Evolutionary conservation across 2,888 invertebrate species (phyloP), one percentile per base, ranked within the genome.

Genomic region (Ophion costatus): DNA sequence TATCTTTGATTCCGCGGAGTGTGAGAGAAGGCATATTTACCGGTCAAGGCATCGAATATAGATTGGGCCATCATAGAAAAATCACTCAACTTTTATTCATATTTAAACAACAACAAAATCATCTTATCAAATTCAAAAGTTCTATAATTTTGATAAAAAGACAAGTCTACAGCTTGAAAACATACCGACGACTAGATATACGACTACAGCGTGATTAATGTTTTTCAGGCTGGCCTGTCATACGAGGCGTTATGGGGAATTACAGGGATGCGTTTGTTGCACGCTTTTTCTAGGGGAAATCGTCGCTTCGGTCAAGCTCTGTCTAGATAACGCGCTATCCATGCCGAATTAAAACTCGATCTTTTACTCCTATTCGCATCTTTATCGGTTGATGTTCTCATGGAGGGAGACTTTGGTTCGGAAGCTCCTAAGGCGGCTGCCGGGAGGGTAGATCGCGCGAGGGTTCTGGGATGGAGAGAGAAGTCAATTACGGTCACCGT

Each of bases 31-130:
- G n/a, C 24, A 42, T 69, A 73, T 69, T 91, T 90, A 93, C 93
- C 93, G 90, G 93, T 91, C 79, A 93, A 82, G 83, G 91, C 91
- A 87, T 93, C 93, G 86, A 93, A 93, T 88, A 93, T 91, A 81
- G 93, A 92, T 82, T 93, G 93, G 83, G 93, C 92, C 93, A 93
- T 93, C 80, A 67, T 76, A 17, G n/a, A 24, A 33, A 61, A 20
- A 29, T 73, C 42, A 33, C 63, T 74, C 73, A 81, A 74, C 42
- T 38, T 59, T 56, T 51, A 74, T 69, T 69, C 75, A 81, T 84
- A 70, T 63, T 74, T 57, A 69, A 69, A 73, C 51, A 81, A 51
- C 74, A 61, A 74, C 69, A 38, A 61, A 61, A 63, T 33, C 57
- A 79, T 11, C 51, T 33, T 56, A 75, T 74, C 17, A 57, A 51